Percentiles rank a stretch among this genome's conserved stretches.
Evolutionary conservation across 2,113 vertebrate species (phyloP).

Genomic region (Dolichotis patagonum): DNA sequence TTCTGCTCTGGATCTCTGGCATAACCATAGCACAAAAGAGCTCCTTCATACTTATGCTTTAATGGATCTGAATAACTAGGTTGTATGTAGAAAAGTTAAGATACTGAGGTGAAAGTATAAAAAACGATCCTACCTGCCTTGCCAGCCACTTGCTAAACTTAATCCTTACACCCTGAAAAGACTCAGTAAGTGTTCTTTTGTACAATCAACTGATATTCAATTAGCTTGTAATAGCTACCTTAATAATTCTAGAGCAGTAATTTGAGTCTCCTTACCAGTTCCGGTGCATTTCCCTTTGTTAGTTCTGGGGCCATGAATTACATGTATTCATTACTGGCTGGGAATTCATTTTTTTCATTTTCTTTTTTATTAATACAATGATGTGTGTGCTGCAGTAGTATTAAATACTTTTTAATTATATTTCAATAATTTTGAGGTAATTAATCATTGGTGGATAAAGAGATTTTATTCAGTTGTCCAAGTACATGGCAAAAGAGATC

Average conservation of each 20-base stretch:
- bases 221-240: slow-evolving; percentile 66
- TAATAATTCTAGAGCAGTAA: slow-evolving; percentile 52
- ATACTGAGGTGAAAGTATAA: neutral
- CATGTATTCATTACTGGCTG: slow-evolving; percentile 4
- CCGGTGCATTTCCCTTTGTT: slow-evolving; percentile 33
- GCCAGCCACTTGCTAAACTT: neutral
- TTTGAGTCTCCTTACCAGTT: slow-evolving; percentile 55
- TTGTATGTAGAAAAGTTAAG: neutral
- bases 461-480: slow-evolving; percentile 38
- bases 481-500: neutral
- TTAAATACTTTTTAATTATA: slow-evolving; percentile 23
- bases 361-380: neutral
- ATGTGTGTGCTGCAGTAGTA: neutral
- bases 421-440: slow-evolving; percentile 18
- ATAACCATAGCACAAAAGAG: neutral
- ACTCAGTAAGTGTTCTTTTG: slow-evolving; percentile 24
- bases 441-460: neutral
- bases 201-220: slow-evolving; percentile 55
- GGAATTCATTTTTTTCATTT: slow-evolving; percentile 31
- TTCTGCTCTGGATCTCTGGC: neutral
- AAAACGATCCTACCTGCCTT: neutral
- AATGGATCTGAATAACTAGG: neutral
- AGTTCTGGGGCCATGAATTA: slow-evolving; percentile 34
- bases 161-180: slow-evolving; percentile 8
- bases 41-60: neutral